A percentile compares a stretch with the other conserved stretches of the same genome.
phyloP scores from a whole-genome alignment of 1,140 invertebrate species.

The Gryllus bimaculatus region DNA sequence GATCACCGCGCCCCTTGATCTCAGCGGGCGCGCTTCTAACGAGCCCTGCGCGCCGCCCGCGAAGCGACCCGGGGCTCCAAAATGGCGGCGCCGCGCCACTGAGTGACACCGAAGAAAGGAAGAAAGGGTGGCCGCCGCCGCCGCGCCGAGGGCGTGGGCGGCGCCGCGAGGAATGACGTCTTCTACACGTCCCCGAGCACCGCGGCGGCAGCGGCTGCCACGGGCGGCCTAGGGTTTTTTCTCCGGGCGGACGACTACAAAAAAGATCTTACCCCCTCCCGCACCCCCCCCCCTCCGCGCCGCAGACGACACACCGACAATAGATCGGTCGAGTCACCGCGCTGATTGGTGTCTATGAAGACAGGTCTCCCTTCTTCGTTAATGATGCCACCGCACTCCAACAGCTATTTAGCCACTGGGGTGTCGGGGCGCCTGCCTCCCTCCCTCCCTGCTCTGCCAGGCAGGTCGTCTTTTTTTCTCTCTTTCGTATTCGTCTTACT shows the following conservation, averaged over 20 bases:
- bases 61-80: too few species aligned
- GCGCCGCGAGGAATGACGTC: background rate
- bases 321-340: background rate
- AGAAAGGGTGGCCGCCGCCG: background rate
- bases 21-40: too few species aligned
- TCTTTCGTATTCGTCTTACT: background rate
- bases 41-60: too few species aligned
- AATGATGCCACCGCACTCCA: background rate
- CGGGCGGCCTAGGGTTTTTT: background rate
- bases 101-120: background rate
- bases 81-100: too few species aligned
- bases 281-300: too few species aligned
- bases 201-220: background rate
- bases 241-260: background rate
- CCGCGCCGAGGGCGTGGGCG: too few species aligned
- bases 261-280: background rate
- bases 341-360: slow-evolving; percentile 3
- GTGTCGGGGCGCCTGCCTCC: background rate
- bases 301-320: background rate
- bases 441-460: background rate
- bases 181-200: background rate
- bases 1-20: too few species aligned
- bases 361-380: background rate
- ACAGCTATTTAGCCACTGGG: background rate
- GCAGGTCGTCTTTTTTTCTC: background rate